Conservation (phyloP, 2,113 vertebrate species). For the Sporophila hypoxantha region DNA sequence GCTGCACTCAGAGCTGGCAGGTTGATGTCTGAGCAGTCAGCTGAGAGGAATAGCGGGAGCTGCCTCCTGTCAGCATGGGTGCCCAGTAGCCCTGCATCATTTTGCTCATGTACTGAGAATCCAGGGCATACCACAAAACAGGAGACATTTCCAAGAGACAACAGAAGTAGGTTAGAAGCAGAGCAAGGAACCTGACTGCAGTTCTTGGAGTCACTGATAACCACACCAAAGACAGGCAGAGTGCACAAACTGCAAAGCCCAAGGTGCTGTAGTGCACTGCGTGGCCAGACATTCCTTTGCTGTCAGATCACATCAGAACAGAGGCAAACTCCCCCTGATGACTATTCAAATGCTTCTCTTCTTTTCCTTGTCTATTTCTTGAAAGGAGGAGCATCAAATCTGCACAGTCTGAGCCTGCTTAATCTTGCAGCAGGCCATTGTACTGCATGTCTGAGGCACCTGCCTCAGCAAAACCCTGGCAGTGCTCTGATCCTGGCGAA, state of each 20-base stretch:
- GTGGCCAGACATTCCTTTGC: background rate
- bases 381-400: background rate
- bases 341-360: background rate
- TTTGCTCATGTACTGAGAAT: background rate
- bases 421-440: background rate
- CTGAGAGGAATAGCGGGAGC: background rate
- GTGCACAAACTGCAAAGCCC: background rate
- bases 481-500: background rate
- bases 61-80: background rate
- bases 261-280: background rate
- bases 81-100: background rate
- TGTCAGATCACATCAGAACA: background rate
- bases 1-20: background rate
- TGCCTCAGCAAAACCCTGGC: background rate
- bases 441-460: background rate
- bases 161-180: background rate
- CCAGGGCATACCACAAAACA: background rate
- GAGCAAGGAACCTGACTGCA: background rate
- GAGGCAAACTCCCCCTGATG: background rate
- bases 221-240: background rate
- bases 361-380: background rate
- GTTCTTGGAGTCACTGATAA: background rate
- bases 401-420: background rate
- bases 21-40: background rate
- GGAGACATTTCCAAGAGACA: background rate